phyloP scores from a whole-genome alignment of 2,888 invertebrate species.

The Tipula helvola region DNA sequence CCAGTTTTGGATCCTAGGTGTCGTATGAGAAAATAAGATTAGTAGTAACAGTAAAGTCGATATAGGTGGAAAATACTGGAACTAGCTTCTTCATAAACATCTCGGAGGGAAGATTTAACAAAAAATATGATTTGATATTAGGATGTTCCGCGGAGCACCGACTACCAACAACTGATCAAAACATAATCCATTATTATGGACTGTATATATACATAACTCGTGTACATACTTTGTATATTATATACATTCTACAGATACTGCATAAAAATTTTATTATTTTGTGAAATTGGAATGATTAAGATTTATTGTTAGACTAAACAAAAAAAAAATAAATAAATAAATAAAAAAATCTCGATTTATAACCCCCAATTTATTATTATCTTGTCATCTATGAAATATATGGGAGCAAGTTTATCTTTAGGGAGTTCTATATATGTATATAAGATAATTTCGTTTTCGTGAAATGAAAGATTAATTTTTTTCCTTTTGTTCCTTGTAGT shows the following conservation, averaged over 20 bases:
- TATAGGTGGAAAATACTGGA: too few species aligned
- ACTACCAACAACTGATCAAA: background rate
- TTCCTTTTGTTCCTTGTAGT: background rate
- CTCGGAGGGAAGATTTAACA: too few species aligned
- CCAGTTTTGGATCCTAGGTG: too few species aligned
- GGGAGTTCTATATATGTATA: background rate
- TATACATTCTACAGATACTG: background rate
- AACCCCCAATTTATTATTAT: slow-evolving; percentile 4
- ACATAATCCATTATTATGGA: background rate
- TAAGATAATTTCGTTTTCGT: background rate
- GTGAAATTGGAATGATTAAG: slow-evolving; percentile 4
- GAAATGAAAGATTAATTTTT: background rate
- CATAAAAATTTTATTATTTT: slow-evolving; percentile 4
- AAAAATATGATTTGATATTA: too few species aligned
- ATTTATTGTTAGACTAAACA: background rate
- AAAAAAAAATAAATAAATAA: background rate
- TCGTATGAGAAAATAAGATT: too few species aligned
- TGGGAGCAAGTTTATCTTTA: slow-evolving; percentile 4
- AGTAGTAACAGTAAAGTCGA: too few species aligned
- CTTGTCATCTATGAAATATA: slow-evolving; percentile 4
- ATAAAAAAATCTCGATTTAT: background rate
- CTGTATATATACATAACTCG: background rate
- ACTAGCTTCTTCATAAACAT: too few species aligned
- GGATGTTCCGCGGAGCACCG: background rate
- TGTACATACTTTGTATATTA: background rate